A percentile compares a stretch with the other conserved stretches of the same genome.
phyloP scores from a whole-genome alignment of 2,888 invertebrate species.

The Congeria kusceri region DNA sequence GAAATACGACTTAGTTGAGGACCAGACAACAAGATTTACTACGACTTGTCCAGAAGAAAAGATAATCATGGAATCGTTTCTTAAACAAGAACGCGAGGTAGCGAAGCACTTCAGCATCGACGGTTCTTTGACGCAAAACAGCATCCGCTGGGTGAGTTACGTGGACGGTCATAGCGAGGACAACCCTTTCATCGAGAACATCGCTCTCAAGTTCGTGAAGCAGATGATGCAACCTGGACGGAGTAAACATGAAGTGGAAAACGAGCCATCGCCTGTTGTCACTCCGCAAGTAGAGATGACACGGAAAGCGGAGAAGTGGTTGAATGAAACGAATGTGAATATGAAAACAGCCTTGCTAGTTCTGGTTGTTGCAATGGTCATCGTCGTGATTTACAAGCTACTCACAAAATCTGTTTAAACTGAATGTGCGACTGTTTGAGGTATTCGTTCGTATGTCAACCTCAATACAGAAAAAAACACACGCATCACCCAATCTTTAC shows the following conservation, averaged over 20 bases:
- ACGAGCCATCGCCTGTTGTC: neutral
- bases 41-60: neutral
- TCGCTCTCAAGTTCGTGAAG: conserved; percentile 28
- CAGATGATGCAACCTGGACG: conserved; percentile 27
- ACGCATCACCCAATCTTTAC: too few species aligned
- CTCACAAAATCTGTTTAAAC: neutral
- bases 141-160: conserved; percentile 41
- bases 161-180: conserved; percentile 9
- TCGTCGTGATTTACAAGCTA: neutral
- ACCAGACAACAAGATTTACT: neutral
- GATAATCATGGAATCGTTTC: conserved; percentile 19
- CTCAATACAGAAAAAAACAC: too few species aligned
- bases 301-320: too few species aligned
- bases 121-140: conserved; percentile 22
- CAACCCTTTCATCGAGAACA: conserved; percentile 35
- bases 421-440: too few species aligned
- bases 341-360: neutral
- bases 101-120: conserved; percentile 36
- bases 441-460: too few species aligned
- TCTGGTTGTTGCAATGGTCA: neutral
- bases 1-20: conserved; percentile 31
- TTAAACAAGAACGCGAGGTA: neutral
- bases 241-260: neutral
- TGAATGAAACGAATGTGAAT: neutral
- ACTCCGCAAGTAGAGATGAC: too few species aligned